A percentile compares a stretch with the other conserved stretches of the same genome.
These are phyloP conservation scores for Hyaena hyaena DNA, from an alignment of 2,113 vertebrate species.

Conservation along the genomic window DNA sequence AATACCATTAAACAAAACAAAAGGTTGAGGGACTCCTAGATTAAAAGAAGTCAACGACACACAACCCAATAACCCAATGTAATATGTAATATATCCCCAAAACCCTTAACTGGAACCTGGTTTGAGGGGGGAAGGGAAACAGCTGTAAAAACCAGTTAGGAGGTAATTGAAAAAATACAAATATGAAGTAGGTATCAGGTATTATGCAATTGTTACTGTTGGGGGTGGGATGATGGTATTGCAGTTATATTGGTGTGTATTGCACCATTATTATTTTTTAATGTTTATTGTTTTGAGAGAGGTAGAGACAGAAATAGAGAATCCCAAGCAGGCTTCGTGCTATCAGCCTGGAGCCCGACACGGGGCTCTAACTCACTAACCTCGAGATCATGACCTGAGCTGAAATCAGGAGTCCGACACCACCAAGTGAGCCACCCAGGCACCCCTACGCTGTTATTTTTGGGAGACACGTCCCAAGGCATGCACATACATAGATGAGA, in stretches of 20 bases:
- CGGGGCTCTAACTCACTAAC: no score
- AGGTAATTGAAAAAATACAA: not conserved
- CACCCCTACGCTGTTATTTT: not conserved
- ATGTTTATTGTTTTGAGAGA: no score
- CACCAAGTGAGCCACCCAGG: no score
- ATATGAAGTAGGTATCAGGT: not conserved
- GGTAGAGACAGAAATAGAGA: no score
- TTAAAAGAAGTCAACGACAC: not conserved
- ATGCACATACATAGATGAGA: not conserved
- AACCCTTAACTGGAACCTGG: not conserved
- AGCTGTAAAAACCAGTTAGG: not conserved
- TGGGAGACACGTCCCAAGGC: not conserved
- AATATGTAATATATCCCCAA: not conserved
- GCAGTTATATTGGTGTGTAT: not conserved
- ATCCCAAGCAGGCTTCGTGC: no score
- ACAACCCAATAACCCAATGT: not conserved
- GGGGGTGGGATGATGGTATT: not conserved
- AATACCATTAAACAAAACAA: not conserved
- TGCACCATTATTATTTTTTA: no score
- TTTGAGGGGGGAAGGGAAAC: not conserved
- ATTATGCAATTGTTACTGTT: not conserved
- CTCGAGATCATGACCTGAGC: no score
- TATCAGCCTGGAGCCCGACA: no score
- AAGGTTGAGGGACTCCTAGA: not conserved
- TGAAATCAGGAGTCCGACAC: no score